Evolutionary conservation across 30 jellyfish, hydroid and myxozoan species (phyloP), one percentile per base, ranked within the genome.

Genomic region (Aurelia aurita complex sp. Pacific): DNA sequence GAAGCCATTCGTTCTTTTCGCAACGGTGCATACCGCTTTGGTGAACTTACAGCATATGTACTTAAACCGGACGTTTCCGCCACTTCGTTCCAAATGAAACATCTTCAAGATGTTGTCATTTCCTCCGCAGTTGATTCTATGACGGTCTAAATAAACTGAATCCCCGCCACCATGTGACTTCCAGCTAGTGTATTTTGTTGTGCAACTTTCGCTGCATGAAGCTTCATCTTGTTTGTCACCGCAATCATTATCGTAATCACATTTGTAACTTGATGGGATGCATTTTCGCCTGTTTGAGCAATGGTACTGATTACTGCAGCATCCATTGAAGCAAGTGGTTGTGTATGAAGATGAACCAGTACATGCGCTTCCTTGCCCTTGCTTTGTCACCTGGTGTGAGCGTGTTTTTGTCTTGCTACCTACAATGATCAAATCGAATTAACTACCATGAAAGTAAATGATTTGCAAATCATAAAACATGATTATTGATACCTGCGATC

Each of bases 241-340:
- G 63, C 89, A 79, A 73, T 79, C 85, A 79, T 79, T 63, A 65
- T 79, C 77, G 51, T 42, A 79, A 18, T 79, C 89, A 35, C 89
- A 79, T 38, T 60, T 64, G 81, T 60, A 79, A 4, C 33, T 14
- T 23, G 43, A 46, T 0, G 91, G 69, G 55, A 82, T 70, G 52
- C 91, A 82, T 29, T 33, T 29, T 33, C 53, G 15, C n/a, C 36
- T 77, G 67, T 40, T 18, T 14, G 75, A 61, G 66, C 88, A 77
- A 17, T 77, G 78, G 50, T 23, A 77, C 29, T 77, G 23, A 61
- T 60, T 29, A 13, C 51, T 19, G 23, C 88, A 77, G 38, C 88
- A 77, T 9, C 88, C 50, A 9, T 65, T 17, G 29, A 77, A 61
- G 80, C 88, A 77, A 15, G 42, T 17, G 19, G 35, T 40, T 17